Percentiles rank a stretch among this genome's conserved stretches.
Conservation (phyloP, 2,113 vertebrate genomes). For the Sylvia atricapilla region DNA sequence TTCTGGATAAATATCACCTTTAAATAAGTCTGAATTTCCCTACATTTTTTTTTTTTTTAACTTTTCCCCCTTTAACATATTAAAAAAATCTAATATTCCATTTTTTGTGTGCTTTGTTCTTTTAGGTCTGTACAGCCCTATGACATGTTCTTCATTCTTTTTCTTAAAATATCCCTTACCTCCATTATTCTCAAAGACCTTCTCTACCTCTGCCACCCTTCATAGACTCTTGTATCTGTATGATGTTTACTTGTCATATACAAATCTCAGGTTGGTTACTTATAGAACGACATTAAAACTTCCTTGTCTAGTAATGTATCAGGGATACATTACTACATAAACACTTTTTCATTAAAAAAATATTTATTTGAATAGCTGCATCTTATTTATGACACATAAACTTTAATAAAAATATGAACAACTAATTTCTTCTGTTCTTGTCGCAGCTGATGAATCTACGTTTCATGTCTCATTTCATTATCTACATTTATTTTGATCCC, state of each 20-base stretch:
- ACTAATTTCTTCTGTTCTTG: background rate
- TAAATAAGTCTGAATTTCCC: background rate
- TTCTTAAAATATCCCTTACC: background rate
- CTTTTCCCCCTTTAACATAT: too few relatives aligned
- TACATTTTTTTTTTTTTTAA: background rate
- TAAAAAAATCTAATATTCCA: background rate
- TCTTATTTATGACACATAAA: background rate
- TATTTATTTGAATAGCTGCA: background rate
- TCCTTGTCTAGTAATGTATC: background rate
- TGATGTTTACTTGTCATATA: background rate
- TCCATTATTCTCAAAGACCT: background rate
- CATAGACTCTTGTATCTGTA: background rate
- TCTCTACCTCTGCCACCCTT: background rate
- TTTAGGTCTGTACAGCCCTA: background rate
- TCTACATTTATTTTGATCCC: background rate
- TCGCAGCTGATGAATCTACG: background rate
- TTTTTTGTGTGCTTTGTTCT: background rate
- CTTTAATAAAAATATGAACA: background rate
- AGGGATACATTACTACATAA: background rate
- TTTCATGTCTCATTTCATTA: rapidly evolving
- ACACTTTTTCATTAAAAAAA: background rate
- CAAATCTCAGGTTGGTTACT: background rate
- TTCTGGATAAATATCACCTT: background rate
- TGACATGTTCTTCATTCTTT: background rate
- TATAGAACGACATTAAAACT: background rate